Evolutionary conservation across 1,140 invertebrate genomes (phyloP), one percentile per base, ranked within the genome.

Genomic region (Limonius californicus): DNA sequence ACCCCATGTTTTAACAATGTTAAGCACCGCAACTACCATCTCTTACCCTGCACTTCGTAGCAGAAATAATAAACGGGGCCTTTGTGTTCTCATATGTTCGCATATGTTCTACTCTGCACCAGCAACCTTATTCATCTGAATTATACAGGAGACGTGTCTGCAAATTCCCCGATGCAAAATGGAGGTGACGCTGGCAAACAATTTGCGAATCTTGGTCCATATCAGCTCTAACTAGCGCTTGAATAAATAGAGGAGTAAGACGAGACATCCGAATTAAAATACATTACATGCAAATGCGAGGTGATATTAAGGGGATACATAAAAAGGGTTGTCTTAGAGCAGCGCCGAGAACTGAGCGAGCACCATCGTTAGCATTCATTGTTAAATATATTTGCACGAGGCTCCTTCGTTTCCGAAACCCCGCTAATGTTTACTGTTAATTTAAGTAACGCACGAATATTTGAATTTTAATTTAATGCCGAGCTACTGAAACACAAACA

Each of bases 331-430:
- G 67, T 69, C 62, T 66, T 66, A 56, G 27, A 66, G 59, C 60
- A 50, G 14, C 47, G 56, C 59, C 32, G 35, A 45, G 57, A 61
- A 27, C 23, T 50, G 57, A 16, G 43, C 27, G 45, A 59, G 18
- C 15, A 53, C 43, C 54, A 47, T 69, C 68, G 64, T 69, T 69
- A 69, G 64, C 65, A 69, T 67, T 69, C 68, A 69, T 69, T 69
- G 68, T 69, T 69, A 67, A 67, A 67, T 69, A 69, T 69, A 69
- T 69, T 69, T 69, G 65, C 60, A 63, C 54, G 62, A 67, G 53
- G 58, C 68, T 60, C 63, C 62, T 69, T 63, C 68, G 60, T 63
- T 69, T 69, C 66, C 63, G 60, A 42, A 64, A 67, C 63, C 54
- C 45, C 59, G 65, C 65, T 63, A 69, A 69, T 69, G 66, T 69